Percentiles rank a stretch among this genome's conserved stretches.
Conservation (phyloP, 1,140 invertebrate species). For the Rhyacophila brunnea region DNA sequence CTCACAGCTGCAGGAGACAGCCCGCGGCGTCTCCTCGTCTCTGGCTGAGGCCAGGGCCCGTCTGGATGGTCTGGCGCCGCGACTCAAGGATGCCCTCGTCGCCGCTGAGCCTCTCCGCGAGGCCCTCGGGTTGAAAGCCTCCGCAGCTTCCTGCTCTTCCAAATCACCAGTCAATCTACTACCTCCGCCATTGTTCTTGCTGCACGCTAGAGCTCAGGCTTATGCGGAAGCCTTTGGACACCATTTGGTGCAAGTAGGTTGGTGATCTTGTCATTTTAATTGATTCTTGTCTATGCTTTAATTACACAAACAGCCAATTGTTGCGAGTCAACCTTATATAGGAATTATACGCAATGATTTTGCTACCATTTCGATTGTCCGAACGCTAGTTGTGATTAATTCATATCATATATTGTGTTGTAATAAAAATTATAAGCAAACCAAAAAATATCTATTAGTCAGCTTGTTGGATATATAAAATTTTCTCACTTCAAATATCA, state of each 20-base stretch:
- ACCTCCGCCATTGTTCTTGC: constrained; percentile 80
- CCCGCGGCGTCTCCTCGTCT: constrained; percentile 71
- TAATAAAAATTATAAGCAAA: too few species aligned
- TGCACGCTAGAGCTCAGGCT: constrained; percentile 83
- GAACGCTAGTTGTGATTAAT: too few species aligned
- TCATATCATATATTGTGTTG: too few species aligned
- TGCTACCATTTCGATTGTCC: too few species aligned
- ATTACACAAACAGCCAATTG: too few species aligned
- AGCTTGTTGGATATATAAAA: too few species aligned
- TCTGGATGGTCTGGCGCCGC: constrained; percentile 79
- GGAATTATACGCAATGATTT: too few species aligned
- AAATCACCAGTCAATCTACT: constrained; percentile 68
- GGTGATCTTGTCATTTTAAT: constrained; percentile 28
- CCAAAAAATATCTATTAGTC: too few species aligned
- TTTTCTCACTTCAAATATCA: too few species aligned
- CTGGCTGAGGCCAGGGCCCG: constrained; percentile 80
- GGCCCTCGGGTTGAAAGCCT: constrained; percentile 76
- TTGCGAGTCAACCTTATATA: too few species aligned
- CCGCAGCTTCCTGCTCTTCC: constrained; percentile 59
- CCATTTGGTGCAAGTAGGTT: constrained; percentile 47
- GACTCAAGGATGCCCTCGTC: constrained; percentile 64
- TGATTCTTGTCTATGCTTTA: too few species aligned
- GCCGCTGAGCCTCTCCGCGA: constrained; percentile 88
- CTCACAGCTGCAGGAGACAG: constrained; percentile 72
- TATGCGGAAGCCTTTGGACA: constrained; percentile 76